phyloP scores from a whole-genome alignment of 2,797 vertebrate species.

The Hippocampus kuda region DNA sequence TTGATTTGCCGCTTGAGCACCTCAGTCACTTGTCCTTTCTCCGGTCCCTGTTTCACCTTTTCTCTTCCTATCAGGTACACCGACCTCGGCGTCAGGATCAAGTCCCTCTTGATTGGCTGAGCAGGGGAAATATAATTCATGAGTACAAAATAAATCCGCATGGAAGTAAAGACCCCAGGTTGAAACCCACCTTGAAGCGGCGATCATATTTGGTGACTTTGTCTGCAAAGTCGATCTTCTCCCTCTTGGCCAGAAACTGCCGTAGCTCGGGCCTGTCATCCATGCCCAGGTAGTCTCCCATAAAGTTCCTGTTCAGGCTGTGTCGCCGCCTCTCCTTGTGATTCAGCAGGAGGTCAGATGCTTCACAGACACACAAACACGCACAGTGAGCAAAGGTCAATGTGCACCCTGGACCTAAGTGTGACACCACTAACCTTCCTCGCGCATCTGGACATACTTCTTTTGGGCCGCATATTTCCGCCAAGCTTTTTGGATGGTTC shows the following conservation, averaged over 20 bases:
- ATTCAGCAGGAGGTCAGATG: slow-evolving; percentile 90
- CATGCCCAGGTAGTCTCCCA: slow-evolving; percentile 96
- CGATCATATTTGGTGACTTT: slow-evolving; percentile 90
- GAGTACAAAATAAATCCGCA: background rate
- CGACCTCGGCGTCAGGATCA: slow-evolving; percentile 87
- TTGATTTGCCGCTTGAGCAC: slow-evolving; percentile 87
- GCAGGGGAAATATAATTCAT: slow-evolving; percentile 5
- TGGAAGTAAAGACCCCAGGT: background rate
- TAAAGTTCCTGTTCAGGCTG: slow-evolving; percentile 96
- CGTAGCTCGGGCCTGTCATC: slow-evolving; percentile 88
- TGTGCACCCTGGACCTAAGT: background rate
- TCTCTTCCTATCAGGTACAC: slow-evolving; percentile 92
- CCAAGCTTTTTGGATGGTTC: slow-evolving; percentile 93
- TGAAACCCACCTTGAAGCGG: slow-evolving; percentile 80
- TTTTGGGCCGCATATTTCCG: slow-evolving; percentile 85
- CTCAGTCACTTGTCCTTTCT: slow-evolving; percentile 89
- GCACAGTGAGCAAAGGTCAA: background rate
- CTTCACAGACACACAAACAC: slow-evolving; percentile 50
- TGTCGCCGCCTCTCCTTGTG: slow-evolving; percentile 90
- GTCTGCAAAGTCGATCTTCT: slow-evolving; percentile 95
- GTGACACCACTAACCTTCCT: slow-evolving; percentile 75
- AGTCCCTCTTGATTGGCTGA: slow-evolving; percentile 87
- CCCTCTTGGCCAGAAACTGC: slow-evolving; percentile 89
- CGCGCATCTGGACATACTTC: slow-evolving; percentile 96
- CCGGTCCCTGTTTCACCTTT: slow-evolving; percentile 90